These are phyloP conservation scores for Hirundo rustica DNA, from an alignment of 2,797 vertebrate genomes.

Conservation along the genomic window DNA sequence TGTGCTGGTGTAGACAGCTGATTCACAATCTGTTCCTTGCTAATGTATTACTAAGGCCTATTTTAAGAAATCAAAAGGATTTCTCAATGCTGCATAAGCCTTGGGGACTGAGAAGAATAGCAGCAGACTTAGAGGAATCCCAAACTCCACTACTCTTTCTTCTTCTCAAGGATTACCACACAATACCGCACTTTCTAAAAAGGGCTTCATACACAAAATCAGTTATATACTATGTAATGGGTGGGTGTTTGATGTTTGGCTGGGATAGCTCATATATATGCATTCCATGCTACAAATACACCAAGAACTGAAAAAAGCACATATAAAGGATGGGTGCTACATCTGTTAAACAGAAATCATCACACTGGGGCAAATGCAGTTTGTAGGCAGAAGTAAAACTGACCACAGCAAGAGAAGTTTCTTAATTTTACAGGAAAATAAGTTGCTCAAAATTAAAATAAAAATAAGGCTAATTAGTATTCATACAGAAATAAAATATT, in stretches of 20 bases:
- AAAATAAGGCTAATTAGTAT: not conserved
- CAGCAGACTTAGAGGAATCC: not conserved
- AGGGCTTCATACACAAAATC: not conserved
- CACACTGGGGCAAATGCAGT: not conserved
- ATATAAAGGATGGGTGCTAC: not conserved
- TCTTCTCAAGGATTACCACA: not conserved
- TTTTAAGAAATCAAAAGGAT: slow-evolving; percentile 31
- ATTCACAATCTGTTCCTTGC: not conserved
- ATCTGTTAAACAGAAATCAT: not conserved
- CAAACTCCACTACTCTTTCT: not conserved
- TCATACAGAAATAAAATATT: not conserved
- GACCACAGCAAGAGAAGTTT: not conserved
- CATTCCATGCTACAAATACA: not conserved
- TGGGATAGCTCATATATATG: not conserved
- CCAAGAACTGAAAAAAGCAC: not conserved
- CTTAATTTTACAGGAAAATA: not conserved
- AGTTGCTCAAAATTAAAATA: not conserved
- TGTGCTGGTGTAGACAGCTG: not conserved
- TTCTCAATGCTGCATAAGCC: not conserved
- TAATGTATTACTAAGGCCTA: not conserved
- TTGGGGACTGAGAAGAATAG: not conserved
- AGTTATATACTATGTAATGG: not conserved
- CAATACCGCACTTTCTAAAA: not conserved
- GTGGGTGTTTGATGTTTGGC: not conserved
- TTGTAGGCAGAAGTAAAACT: not conserved